Evolutionary conservation across 1,140 invertebrate species (phyloP), one percentile per base, ranked within the genome.

Genomic region (Camponotus vicinus): DNA sequence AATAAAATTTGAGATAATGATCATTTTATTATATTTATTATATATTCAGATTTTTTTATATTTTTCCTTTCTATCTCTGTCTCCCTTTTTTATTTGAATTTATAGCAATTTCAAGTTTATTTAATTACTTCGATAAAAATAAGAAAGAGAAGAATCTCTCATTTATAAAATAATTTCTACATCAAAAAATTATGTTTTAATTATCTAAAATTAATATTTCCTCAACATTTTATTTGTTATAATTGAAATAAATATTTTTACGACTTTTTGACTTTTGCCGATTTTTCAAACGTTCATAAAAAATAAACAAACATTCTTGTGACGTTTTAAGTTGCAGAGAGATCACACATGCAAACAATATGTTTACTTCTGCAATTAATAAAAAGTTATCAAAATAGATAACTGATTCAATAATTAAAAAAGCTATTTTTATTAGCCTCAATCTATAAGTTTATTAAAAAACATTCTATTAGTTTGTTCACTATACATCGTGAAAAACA

Each of bases 1-100:
- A 80, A 70, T 79, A 34, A 37, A 79, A 55, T 13, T 69, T 69
- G 4, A 45, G 18, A 18, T 32, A 64, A 64, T 15, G 4, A 45
- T 6, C 27, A 27, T 27, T 27, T 27, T 27, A 27, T 27, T 27
- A 27, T 49, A 49, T 1, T 49, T 3, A 8, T 27, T 6, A 8
- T 27, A 27, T 27, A 27, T 27, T 27, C 27, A 27, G 27, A 27
- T 27, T 27, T 27, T 27, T 27, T 71, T 71, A 71, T 5, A 49
- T 52, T 52, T 71, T 71, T 13, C 21, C 11, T 1, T 40, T 13
- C 0, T 13, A 13, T 27, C 2, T 21, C 21, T 1, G 11, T 34
- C 15, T 13, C n/a, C 5, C 9, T 40, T 27, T 27, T 27, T 27
- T 27, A 27, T 40, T 40, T 6, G 37, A 6, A 40, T 40, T 40